Base-by-base conservation (phyloP, 1,140 invertebrate species). In the Dufourea novaeangliae region DNA sequence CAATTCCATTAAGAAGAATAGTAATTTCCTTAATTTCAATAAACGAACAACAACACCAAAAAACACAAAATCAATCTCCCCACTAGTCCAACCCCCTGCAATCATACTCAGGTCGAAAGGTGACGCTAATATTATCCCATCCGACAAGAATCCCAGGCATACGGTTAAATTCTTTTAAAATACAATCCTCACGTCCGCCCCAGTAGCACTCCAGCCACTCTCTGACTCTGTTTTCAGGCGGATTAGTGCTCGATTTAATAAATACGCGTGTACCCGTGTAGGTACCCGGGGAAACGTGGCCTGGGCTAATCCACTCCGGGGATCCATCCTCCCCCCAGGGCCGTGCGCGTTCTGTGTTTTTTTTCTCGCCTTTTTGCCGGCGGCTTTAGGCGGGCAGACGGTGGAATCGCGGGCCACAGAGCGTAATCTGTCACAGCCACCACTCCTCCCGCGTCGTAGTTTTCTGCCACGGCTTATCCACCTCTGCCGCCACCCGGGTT, bases 401-500 rank as follows among this genome's bases (percentile, higher is more conserved):
- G 79, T 68, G 79, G 79, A 80, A 84, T 84, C 83, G 80, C 67
- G 80, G 72, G n/a, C n/a, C n/a, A n/a, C 77, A 77, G 66, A 85
- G 86, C 89, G 87, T 90, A 92, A 92, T 91, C 91, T 91, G 91
- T 90, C 90, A 91, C 86, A 87, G 86, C 85, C 90, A 90, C 89
- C 87, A 78, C 86, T 89, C 88, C 88, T 83, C n/a, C n/a, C n/a
- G n/a, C 79, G 84, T 73, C 85, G 81, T 86, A 88, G 86, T 90
- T 89, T 89, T 84, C 89, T 87, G 17, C 44, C n/a, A 83, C 84
- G 85, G 88, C 90, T 92, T 92, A 92, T 92, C 90, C 90, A n/a
- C n/a, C 84, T n/a, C 34, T 34, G 37, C 34, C 59, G 32, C 59
- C 59, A 34, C 34, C 54, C 89, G 88, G 68, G 86, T 84, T 89